Base-by-base conservation (phyloP, 2,888 invertebrate genomes). In the Trilocha varians region DNA sequence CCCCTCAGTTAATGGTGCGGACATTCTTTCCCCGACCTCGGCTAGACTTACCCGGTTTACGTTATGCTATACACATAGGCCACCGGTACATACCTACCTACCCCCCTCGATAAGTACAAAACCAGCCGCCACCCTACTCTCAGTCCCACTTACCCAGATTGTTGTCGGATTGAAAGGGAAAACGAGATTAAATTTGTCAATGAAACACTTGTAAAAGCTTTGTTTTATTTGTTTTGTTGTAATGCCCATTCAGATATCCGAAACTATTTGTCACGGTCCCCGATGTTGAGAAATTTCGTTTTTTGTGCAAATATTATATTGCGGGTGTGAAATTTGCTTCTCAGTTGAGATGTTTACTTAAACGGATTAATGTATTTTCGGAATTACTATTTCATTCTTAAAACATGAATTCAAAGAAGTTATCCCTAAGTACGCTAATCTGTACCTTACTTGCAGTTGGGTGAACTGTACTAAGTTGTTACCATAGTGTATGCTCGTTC, bases 1-100 rank as follows among this genome's bases (percentile, higher is more conserved):
- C 74, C 78, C 80, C 78, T 70, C 68, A 59, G 69, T 70, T 79
- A 78, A 79, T 79, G 78, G 75, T 71, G 69, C 71, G 73, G 72
- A 76, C 73, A 76, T 80, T 83, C 83, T 79, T 82, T 79, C 72
- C 64, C 69, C 68, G 65, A 69, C 69, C 70, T 75, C 67, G 59
- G 55, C 59, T 68, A 70, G 65, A 70, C 69, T 70, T 68, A 59
- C 65, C 62, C 66, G 58, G 53, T 59, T 62, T 57, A 59, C 53
- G 45, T 47, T 55, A 51, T 52, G 52, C 58, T 62, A 61, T 69
- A 70, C 63, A 63, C 63, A 60, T 62, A 59, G 59, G 60, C 25
- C 56, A 55, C 58, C 48, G 53, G 56, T 57, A 63, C 62, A 57
- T 59, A 59, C 57, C 55, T 57, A 55, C 52, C 54, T 57, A 51